phyloP scores from a whole-genome alignment of 2,113 vertebrate species.

The Phalacrocorax pelagicus region DNA sequence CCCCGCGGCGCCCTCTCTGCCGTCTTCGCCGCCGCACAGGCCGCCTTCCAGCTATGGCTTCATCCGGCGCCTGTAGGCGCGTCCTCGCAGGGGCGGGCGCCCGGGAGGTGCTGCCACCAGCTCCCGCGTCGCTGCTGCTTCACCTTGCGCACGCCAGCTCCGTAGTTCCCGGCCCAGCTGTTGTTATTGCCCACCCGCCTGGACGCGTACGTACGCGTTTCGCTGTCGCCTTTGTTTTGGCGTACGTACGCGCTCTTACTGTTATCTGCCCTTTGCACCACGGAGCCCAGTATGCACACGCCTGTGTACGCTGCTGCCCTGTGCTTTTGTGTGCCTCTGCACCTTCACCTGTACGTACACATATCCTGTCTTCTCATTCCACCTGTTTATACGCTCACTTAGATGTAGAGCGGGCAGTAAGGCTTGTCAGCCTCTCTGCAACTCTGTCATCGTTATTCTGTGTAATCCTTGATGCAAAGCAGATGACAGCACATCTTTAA shows the following conservation, averaged over 20 bases:
- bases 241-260: fast-evolving
- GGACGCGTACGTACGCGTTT: fast-evolving
- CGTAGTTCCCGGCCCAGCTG: not conserved
- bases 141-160: fast-evolving
- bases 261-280: not conserved
- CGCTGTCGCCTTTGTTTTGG: not conserved
- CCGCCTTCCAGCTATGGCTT: not conserved
- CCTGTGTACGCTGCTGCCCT: fast-evolving
- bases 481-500: not conserved
- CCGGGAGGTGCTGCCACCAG: not conserved
- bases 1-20: not conserved
- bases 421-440: not conserved
- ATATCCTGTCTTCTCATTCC: fast-evolving
- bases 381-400: fast-evolving
- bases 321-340: not conserved
- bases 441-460: fast-evolving
- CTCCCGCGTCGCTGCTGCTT: not conserved
- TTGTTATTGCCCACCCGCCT: not conserved
- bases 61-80: fast-evolving
- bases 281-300: fast-evolving
- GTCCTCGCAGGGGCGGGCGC: not conserved
- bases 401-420: not conserved
- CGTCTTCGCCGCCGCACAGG: not conserved
- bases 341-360: fast-evolving
- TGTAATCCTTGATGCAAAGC: not conserved